Percentiles rank a stretch among this genome's conserved stretches.
These are phyloP conservation scores for Anguilla obscura DNA, from an alignment of 2,797 vertebrate species.

Conservation along the genomic window DNA sequence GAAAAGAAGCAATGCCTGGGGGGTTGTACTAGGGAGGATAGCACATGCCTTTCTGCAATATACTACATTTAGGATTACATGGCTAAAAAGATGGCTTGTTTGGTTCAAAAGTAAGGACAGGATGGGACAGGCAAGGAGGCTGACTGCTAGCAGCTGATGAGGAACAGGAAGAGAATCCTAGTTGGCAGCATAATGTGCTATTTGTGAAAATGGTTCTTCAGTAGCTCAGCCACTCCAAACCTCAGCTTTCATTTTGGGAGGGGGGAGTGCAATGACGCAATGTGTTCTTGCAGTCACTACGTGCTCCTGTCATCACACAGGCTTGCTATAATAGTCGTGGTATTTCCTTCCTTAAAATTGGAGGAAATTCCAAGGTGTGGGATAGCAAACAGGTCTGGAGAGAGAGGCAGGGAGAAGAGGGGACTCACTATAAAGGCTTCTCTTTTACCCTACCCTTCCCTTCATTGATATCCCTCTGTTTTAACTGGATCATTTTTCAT, in stretches of 20 bases:
- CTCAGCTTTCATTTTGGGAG: not conserved
- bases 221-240: not conserved
- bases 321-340: not conserved
- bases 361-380: slow-evolving; percentile 36
- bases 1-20: not conserved
- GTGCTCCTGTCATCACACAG: not conserved
- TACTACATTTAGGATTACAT: not conserved
- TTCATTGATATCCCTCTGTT: not conserved
- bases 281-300: not conserved
- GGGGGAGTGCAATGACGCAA: not conserved
- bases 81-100: not conserved
- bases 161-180: not conserved
- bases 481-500: not conserved
- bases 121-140: not conserved
- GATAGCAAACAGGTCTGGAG: slow-evolving; percentile 11
- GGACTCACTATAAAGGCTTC: slow-evolving; percentile 29
- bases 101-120: not conserved
- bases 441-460: not conserved
- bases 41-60: not conserved
- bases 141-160: not conserved
- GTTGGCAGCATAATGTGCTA: not conserved
- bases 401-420: not conserved
- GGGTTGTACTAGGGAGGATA: not conserved
- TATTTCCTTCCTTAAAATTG: slow-evolving; percentile 36
- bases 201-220: not conserved